Evolutionary conservation across 2,888 invertebrate genomes (phyloP).

Genomic region (Elegia similella): DNA sequence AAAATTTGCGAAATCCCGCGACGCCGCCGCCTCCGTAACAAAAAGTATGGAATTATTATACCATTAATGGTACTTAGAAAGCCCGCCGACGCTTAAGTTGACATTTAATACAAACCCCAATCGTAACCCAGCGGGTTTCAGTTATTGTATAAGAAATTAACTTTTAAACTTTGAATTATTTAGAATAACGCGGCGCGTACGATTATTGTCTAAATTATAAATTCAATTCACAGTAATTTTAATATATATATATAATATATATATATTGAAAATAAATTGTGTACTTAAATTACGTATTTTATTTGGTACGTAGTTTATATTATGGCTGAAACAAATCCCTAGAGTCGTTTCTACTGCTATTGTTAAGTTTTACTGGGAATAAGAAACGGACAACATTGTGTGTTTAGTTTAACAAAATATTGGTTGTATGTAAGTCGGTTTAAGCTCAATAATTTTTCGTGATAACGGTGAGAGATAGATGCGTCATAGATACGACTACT

Average conservation of each 20-base stretch:
- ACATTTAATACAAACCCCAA: slow-evolving; percentile 1
- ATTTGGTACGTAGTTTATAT: neutral
- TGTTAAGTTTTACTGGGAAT: no score
- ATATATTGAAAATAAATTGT: neutral
- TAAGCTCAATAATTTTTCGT: no score
- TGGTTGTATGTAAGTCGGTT: no score
- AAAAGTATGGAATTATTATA: slow-evolving; percentile 12
- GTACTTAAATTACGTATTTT: neutral
- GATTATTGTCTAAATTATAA: neutral
- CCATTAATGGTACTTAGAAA: neutral
- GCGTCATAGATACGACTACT: no score
- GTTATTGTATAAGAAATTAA: slow-evolving; percentile 10
- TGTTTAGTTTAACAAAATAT: no score
- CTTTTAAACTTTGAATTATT: neutral
- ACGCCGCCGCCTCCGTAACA: neutral
- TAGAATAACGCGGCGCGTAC: neutral
- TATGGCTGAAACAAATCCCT: no score
- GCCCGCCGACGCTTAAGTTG: neutral
- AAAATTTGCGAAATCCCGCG: slow-evolving; percentile 9
- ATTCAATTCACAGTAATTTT: neutral
- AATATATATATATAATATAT: no score
- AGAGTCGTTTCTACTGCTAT: no score
- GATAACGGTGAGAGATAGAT: no score
- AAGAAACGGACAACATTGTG: no score
- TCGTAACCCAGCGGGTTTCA: neutral